phyloP scores from a whole-genome alignment of 2,888 invertebrate genomes.

The Synergus umbraculus region DNA sequence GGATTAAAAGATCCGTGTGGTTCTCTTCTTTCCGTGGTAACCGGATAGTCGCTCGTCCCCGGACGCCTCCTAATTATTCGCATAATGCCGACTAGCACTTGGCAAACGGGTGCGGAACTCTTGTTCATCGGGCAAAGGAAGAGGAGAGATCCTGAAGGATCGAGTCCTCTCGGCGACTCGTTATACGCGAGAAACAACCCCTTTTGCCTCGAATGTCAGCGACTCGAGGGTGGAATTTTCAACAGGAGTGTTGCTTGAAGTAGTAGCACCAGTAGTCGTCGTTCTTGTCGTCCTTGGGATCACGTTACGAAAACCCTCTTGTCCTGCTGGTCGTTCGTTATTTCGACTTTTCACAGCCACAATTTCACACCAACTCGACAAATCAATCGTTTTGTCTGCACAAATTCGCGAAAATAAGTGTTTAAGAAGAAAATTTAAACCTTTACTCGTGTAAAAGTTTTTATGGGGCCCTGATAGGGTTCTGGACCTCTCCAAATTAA shows the following conservation, averaged over 20 bases:
- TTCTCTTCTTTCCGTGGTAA: conserved; percentile 55
- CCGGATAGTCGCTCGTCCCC: conserved; percentile 53
- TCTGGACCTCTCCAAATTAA: too few relatives aligned
- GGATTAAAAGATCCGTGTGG: conserved; percentile 56
- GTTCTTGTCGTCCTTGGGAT: conserved; percentile 22
- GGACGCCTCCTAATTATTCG: conserved; percentile 54
- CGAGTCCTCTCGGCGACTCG: conserved; percentile 32
- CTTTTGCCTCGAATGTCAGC: conserved; percentile 44
- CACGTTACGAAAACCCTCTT: conserved; percentile 37
- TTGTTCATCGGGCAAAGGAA: conserved; percentile 42
- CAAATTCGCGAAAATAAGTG: not conserved
- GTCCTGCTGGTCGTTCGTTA: conserved; percentile 27
- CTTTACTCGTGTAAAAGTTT: not conserved
- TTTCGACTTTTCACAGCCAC: conserved; percentile 15
- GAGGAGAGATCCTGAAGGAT: conserved; percentile 41
- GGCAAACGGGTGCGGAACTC: conserved; percentile 43
- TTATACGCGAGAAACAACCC: conserved; percentile 31
- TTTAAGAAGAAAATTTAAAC: too few relatives aligned
- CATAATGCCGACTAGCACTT: conserved; percentile 48
- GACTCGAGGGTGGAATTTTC: conserved; percentile 41
- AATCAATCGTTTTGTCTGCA: not conserved
- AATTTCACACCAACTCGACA: not conserved
- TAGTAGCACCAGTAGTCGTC: conserved; percentile 6
- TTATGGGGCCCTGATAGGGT: too few relatives aligned
- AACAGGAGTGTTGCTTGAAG: conserved; percentile 30